These are phyloP conservation scores for Gracilinanus agilis DNA, from an alignment of 2,113 vertebrate species.

Conservation along the genomic window DNA sequence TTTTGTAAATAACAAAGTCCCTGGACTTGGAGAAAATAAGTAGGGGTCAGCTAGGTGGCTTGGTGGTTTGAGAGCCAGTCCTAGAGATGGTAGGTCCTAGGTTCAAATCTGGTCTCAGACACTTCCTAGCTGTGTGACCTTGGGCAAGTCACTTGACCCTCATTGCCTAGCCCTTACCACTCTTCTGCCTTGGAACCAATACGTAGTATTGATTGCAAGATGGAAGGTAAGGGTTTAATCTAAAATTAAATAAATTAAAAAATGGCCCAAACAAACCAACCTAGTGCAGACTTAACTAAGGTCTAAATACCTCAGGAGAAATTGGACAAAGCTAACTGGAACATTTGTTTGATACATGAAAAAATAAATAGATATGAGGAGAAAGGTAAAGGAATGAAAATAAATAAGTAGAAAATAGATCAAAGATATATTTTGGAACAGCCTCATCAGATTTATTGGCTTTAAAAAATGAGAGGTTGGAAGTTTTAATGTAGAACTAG, in stretches of 20 bases:
- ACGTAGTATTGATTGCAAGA: no score
- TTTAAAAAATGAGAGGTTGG: neutral
- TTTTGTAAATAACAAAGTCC: conserved; percentile 34
- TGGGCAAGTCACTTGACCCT: no score
- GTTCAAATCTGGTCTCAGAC: no score
- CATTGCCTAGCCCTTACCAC: no score
- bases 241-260: no score
- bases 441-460: neutral
- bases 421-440: neutral
- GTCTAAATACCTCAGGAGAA: neutral
- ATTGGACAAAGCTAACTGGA: neutral
- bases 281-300: neutral
- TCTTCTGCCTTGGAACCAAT: no score
- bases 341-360: neutral
- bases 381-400: neutral
- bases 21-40: conserved; percentile 47
- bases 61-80: no score
- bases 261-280: no score
- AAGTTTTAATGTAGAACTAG: conserved; percentile 5
- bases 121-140: no score
- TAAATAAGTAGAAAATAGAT: neutral
- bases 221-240: no score
- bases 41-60: neutral
- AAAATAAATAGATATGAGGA: conserved; percentile 1
- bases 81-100: no score